Evolutionary conservation across 30 jellyfish, hydroid and myxozoan genomes (phyloP).

Genomic region (Hydractinia symbiolongicarpus): DNA sequence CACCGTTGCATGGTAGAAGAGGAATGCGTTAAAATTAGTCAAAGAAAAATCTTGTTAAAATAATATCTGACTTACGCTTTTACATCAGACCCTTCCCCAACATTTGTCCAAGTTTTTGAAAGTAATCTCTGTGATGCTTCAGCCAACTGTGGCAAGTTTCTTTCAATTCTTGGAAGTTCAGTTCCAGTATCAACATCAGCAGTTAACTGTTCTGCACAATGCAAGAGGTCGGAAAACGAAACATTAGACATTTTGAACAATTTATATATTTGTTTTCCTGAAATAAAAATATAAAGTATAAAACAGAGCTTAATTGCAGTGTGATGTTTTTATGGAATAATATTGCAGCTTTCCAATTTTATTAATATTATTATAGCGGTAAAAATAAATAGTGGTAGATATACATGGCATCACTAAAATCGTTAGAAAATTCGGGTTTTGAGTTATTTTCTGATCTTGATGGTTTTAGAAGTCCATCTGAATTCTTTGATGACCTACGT

Average conservation of each 20-base stretch:
- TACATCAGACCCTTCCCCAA: slow-evolving; percentile 73
- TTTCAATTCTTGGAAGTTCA: slow-evolving; percentile 83
- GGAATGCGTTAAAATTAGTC: background rate
- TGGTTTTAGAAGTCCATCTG: too few species aligned
- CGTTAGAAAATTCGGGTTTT: too few species aligned
- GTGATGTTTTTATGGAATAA: too few species aligned
- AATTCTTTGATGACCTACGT: too few species aligned
- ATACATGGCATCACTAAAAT: too few species aligned
- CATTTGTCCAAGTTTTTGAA: slow-evolving; percentile 60
- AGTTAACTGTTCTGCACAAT: slow-evolving; percentile 94
- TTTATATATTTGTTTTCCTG: background rate
- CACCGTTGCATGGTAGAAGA: background rate
- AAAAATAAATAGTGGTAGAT: too few species aligned
- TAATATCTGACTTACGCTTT: slow-evolving; percentile 63
- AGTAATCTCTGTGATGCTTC: slow-evolving; percentile 92
- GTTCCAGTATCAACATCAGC: slow-evolving; percentile 93
- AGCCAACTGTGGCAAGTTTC: slow-evolving; percentile 88
- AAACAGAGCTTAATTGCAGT: too few species aligned
- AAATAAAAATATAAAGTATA: too few species aligned
- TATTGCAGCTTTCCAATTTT: too few species aligned
- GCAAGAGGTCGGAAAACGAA: slow-evolving; percentile 69
- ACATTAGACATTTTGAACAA: slow-evolving; percentile 25
- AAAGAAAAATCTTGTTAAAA: too few species aligned
- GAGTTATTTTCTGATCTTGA: too few species aligned
- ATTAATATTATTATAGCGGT: too few species aligned